Base-by-base conservation (phyloP, 1,140 invertebrate genomes). In the Pentalonia nigronervosa region DNA sequence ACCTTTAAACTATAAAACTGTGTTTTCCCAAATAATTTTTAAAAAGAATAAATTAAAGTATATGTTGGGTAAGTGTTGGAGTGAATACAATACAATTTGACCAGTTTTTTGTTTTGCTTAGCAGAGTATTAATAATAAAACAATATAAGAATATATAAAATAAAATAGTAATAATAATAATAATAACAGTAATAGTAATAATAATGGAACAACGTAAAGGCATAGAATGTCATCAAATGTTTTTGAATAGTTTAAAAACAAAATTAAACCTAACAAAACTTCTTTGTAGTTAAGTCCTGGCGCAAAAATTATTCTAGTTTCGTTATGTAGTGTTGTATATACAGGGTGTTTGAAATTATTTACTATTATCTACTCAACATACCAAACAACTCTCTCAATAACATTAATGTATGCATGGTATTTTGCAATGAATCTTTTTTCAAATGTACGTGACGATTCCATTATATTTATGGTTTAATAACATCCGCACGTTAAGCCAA, bases 131-230 rank as follows among this genome's bases (percentile, higher is more conserved):
- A 87, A 87, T 48, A 47, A 14, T 87, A n/a, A 87, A 47, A 87
- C 45, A 45, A 48, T 30, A 87, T 48, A 47, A 48, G 25, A 47
- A 87, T 47, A 84, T 30, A 83, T 83, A 83, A 36, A 36, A 83
- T 76, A 83, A 36, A 83, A 83, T 83, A 83, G 34, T 83, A 21
- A 83, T 83, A 84, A 84, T 41, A 84, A 84, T 41, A 84, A 84
- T 45, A 41, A 41, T 20, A 21, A 41, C 34, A 36, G 36, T 36
- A 36, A 36, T 81, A 81, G n/a, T 36, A 34, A 21, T 83, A 84
- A 84, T 41, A 84, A 84, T 41, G 9, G 21, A 41, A 84, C 36
- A 41, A 41, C 20, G 9, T 25, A 84, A 84, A 23, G 36, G 21
- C 83, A 23, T 45, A 84, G 36, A 45, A 84, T 41, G 41, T 84